A percentile compares a stretch with the other conserved stretches of the same genome.
Evolutionary conservation across 2,113 vertebrate genomes (phyloP).

Genomic region (Hystrix cristata): DNA sequence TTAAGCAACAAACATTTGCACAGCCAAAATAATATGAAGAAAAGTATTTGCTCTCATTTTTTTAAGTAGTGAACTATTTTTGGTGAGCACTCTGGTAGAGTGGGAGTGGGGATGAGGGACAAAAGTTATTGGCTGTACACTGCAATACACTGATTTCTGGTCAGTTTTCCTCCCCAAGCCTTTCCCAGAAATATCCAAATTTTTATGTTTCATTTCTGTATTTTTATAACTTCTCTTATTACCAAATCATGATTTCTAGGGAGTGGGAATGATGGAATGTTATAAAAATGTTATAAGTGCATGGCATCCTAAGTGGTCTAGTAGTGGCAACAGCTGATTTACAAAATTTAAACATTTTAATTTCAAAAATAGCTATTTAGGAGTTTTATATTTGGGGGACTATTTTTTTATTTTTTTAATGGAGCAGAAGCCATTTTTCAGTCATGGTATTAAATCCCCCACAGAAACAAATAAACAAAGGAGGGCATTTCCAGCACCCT

Average conservation of each 20-base stretch:
- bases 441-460: slow-evolving; percentile 8
- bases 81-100: slow-evolving; percentile 76
- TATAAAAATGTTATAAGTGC: slow-evolving; percentile 43
- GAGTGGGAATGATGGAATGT: slow-evolving; percentile 34
- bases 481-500: slow-evolving; percentile 60
- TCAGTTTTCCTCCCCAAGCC: slow-evolving; percentile 55
- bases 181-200: slow-evolving; percentile 59
- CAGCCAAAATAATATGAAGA: slow-evolving; percentile 88
- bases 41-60: slow-evolving; percentile 76
- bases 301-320: not conserved
- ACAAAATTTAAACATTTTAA: slow-evolving; percentile 72
- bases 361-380: slow-evolving; percentile 69
- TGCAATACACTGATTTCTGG: not conserved
- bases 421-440: slow-evolving; percentile 69
- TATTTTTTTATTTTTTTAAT: slow-evolving; percentile 9
- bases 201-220: not conserved
- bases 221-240: slow-evolving; percentile 37
- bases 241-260: slow-evolving; percentile 2
- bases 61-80: slow-evolving; percentile 78
- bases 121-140: slow-evolving; percentile 71
- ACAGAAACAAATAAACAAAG: slow-evolving; percentile 1
- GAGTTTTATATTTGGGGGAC: slow-evolving; percentile 1
- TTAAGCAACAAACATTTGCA: slow-evolving; percentile 89
- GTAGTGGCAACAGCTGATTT: slow-evolving; percentile 40
- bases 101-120: slow-evolving; percentile 27